These are phyloP conservation scores for Edolisoma coerulescens DNA, from an alignment of 2,113 vertebrate genomes.

Conservation along the genomic window DNA sequence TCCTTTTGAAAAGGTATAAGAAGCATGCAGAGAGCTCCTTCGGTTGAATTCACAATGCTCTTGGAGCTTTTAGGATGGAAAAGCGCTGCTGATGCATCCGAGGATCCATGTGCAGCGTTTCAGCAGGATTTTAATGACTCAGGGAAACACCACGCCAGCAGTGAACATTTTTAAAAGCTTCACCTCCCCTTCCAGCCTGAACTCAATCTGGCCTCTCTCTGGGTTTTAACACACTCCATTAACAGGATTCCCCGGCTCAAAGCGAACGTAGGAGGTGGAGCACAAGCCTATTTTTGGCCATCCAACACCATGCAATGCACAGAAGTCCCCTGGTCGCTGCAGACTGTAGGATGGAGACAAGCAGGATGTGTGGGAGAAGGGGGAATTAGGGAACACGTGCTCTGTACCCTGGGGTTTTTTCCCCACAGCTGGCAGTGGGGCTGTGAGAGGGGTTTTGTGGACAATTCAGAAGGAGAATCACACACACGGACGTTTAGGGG, in stretches of 20 bases:
- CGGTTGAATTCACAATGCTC: not conserved
- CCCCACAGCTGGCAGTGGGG: not conserved
- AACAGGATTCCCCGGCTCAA: not conserved
- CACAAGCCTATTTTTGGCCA: not conserved
- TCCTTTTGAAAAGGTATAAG: not conserved
- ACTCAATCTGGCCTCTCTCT: not conserved
- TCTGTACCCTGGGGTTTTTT: not conserved
- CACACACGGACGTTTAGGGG: not conserved
- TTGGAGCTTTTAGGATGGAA: not conserved
- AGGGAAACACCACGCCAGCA: not conserved
- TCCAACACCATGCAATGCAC: fast-evolving
- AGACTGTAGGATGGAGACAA: not conserved
- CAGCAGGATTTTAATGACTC: not conserved
- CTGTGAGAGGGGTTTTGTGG: not conserved
- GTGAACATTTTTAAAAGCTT: slow-evolving; percentile 11
- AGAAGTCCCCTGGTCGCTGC: not conserved
- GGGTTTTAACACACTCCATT: slow-evolving; percentile 8
- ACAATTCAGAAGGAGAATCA: not conserved
- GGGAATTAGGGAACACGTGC: not conserved
- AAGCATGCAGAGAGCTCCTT: not conserved
- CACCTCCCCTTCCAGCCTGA: not conserved
- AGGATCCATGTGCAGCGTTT: not conserved
- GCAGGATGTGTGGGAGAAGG: not conserved
- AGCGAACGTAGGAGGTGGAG: not conserved
- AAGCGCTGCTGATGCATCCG: not conserved